Base-by-base conservation (phyloP, 2,888 invertebrate genomes). In the Baccha elongata region DNA sequence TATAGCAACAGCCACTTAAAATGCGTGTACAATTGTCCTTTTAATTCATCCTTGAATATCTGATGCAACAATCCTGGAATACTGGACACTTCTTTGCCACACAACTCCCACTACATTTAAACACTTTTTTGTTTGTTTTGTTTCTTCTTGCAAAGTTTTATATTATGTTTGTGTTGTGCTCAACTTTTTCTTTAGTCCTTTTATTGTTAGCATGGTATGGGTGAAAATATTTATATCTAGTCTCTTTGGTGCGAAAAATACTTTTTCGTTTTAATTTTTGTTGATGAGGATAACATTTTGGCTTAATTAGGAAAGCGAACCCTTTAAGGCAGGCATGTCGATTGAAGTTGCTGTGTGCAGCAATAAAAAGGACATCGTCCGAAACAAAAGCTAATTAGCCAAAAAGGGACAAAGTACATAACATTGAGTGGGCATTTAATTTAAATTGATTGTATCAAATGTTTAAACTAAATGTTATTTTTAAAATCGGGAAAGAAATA, bases 1-100 rank as follows among this genome's bases (percentile, higher is more conserved):
- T 44, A 55, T 46, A 48, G 35, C 60, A 35, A 67, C 65, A 60
- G 53, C 75, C 71, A 81, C 71, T 81, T 67, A 71, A 75, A 81
- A 81, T 81, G 81, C 81, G 81, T 76, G 71, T 81, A 83, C 83
- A 78, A 83, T 83, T 83, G 83, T 78, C 68, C 83, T 83, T 83
- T 83, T 83, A 72, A 83, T 78, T 83, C n/a, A 83, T 83, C 68
- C 78, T 69, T 68, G 76, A 72, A 83, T 72, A 76, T 83, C 64
- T 67, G 68, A 83, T 83, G 67, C 76, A 83, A 76, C 26, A 26
- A 26, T 26, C 6, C 26, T 26, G 26, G 26, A 6, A 15, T 26
- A 11, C 53, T 32, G 58, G 40, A 37, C 37, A 40, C 23, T 37
- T 15, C 37, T 35, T 32, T 35, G 17, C 55, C 21, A 55, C 52